Evolutionary conservation across 2,113 vertebrate species (phyloP).

Genomic region (Lagopus muta): DNA sequence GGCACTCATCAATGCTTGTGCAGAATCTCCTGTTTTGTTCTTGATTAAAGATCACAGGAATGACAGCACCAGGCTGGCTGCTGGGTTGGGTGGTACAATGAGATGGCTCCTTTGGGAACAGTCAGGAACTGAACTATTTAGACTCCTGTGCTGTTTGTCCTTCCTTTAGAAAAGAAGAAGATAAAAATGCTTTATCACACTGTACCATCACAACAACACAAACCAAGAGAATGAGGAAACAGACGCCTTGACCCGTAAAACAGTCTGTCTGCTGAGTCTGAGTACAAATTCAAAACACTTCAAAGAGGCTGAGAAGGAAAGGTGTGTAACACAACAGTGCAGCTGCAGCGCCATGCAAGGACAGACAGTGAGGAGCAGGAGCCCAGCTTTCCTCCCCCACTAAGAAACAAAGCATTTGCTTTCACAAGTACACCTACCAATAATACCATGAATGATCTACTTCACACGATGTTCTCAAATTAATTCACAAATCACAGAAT

Average conservation of each 20-base stretch:
- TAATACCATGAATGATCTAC: fast-evolving
- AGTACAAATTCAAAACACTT: background rate
- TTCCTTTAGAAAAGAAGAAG: background rate
- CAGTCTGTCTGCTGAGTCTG: background rate
- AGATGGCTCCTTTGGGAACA: background rate
- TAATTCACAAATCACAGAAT: too few relatives aligned
- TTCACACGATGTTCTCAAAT: fast-evolving
- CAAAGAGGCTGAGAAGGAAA: background rate
- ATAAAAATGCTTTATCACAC: background rate
- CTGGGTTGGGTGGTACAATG: background rate
- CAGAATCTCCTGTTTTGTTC: background rate
- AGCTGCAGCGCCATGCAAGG: background rate
- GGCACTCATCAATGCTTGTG: background rate
- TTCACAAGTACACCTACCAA: background rate
- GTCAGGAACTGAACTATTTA: background rate
- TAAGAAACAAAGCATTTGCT: background rate
- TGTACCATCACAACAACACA: background rate
- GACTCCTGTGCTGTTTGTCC: background rate
- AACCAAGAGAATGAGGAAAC: background rate
- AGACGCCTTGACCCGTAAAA: background rate
- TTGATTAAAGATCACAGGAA: background rate
- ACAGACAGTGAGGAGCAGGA: fast-evolving
- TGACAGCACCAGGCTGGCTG: background rate
- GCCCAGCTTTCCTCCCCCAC: background rate
- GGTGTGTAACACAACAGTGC: fast-evolving